A percentile compares a stretch with the other conserved stretches of the same genome.
These are phyloP conservation scores for Gisinianus flammeolus DNA, from an alignment of 2,888 invertebrate genomes.

Conservation along the genomic window DNA sequence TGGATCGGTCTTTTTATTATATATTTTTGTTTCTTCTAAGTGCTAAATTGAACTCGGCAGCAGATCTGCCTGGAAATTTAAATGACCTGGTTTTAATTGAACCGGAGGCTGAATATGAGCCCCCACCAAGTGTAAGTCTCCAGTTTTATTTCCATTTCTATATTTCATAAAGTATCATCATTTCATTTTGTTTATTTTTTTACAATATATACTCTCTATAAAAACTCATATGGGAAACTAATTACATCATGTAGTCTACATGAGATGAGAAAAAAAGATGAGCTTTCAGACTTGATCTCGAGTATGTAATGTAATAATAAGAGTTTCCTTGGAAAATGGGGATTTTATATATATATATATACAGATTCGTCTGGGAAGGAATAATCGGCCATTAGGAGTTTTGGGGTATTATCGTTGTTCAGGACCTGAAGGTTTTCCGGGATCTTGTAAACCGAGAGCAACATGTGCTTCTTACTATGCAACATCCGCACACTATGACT, in stretches of 20 bases:
- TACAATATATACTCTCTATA: no score
- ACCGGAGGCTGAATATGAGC: constrained; percentile 15
- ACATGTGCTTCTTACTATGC: constrained; percentile 55
- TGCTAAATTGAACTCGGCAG: neutral
- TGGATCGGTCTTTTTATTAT: no score
- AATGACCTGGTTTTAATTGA: neutral
- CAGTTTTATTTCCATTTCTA: constrained; percentile 11
- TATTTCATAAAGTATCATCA: neutral
- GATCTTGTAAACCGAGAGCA: constrained; percentile 53
- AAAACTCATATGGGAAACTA: no score
- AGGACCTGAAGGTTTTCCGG: constrained; percentile 55
- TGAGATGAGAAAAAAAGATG: no score
- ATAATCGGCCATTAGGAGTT: constrained; percentile 5
- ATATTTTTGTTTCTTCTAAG: no score
- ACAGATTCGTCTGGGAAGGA: constrained; percentile 19
- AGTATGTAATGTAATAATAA: no score
- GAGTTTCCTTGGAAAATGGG: no score
- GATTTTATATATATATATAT: no score
- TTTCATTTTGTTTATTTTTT: constrained; percentile 6
- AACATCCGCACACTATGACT: constrained; percentile 50
- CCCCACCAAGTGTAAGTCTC: constrained; percentile 21
- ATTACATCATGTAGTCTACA: no score
- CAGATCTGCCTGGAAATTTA: neutral
- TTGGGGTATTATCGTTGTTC: constrained; percentile 47
- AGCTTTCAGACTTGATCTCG: no score